Evolutionary conservation across 2,113 vertebrate species (phyloP).

Genomic region (Xiphias gladius): DNA sequence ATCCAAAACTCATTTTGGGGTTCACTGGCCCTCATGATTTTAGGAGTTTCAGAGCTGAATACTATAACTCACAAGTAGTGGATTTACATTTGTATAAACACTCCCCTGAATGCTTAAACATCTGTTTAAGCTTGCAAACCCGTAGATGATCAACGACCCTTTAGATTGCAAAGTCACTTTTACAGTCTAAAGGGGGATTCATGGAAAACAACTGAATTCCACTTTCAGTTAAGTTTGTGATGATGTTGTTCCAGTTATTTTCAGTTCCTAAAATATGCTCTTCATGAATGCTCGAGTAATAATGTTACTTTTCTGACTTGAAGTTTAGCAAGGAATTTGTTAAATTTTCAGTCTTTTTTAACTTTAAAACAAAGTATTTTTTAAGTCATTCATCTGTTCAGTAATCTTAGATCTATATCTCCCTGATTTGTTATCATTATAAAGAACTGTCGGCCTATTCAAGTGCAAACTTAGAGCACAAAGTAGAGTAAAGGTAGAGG

Average conservation of each 20-base stretch:
- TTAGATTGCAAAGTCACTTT: neutral
- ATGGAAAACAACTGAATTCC: neutral
- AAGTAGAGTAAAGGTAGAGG: neutral
- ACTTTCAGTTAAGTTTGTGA: neutral
- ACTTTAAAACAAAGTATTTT: too few relatives aligned
- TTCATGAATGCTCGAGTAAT: neutral
- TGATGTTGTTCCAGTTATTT: neutral
- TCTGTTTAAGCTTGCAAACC: neutral
- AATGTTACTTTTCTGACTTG: neutral
- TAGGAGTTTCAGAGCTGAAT: neutral
- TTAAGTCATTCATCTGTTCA: neutral
- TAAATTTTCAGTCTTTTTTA: neutral
- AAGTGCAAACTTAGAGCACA: neutral
- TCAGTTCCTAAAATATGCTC: neutral
- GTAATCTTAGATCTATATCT: neutral
- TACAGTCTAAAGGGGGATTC: neutral
- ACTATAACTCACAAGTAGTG: neutral
- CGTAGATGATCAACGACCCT: neutral
- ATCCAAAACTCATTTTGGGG: neutral
- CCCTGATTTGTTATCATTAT: slow-evolving; percentile 13
- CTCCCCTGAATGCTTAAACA: neutral
- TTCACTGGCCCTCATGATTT: neutral
- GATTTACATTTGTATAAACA: neutral
- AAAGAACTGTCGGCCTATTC: neutral
- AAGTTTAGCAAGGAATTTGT: neutral